Evolutionary conservation across 2,888 invertebrate genomes (phyloP).

Genomic region (Lasioglossum pauxillum): DNA sequence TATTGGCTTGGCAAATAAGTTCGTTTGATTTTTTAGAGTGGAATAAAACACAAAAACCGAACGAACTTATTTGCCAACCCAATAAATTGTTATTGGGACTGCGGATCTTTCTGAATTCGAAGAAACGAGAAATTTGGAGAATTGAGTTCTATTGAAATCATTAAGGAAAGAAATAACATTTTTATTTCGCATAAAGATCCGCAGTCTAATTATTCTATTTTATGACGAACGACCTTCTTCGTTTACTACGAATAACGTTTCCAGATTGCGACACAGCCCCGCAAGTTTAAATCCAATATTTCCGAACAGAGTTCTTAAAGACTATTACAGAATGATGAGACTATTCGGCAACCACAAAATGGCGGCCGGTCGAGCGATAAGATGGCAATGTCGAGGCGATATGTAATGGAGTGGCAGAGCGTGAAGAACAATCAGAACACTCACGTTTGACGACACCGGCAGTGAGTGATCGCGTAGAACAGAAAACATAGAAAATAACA

Average conservation of each 20-base stretch:
- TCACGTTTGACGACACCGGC: slow-evolving; percentile 32
- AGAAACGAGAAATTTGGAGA: too few species aligned
- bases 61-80: too few species aligned
- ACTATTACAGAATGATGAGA: not conserved
- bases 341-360: not conserved
- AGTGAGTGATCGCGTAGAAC: slow-evolving; percentile 18
- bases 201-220: too few species aligned
- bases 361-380: slow-evolving; percentile 34
- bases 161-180: too few species aligned
- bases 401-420: slow-evolving; percentile 27
- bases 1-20: too few species aligned
- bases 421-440: slow-evolving; percentile 37
- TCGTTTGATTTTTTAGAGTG: too few species aligned
- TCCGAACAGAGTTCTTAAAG: not conserved
- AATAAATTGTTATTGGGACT: not conserved
- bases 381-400: slow-evolving; percentile 8
- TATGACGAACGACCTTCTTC: not conserved
- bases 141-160: too few species aligned
- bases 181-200: too few species aligned
- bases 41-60: too few species aligned
- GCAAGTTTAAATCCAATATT: not conserved
- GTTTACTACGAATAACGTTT: not conserved
- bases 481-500: slow-evolving; percentile 7
- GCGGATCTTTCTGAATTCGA: too few species aligned
- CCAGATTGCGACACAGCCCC: not conserved